Evolutionary conservation across 2,797 vertebrate species (phyloP).

Genomic region (Natrix natrix): DNA sequence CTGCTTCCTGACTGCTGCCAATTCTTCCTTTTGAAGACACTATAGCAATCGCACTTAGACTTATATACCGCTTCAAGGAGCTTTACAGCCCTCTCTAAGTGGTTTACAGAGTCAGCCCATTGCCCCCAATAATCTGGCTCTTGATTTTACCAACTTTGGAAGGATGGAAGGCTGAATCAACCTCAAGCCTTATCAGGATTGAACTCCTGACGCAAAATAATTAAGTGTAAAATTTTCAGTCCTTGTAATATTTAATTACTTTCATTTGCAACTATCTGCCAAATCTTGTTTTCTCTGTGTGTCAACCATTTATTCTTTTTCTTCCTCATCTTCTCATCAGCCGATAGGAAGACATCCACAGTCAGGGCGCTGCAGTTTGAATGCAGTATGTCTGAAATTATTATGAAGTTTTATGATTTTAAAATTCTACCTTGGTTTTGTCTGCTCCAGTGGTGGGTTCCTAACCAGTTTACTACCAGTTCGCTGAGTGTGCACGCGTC

Average conservation of each 20-base stretch:
- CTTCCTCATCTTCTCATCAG: background rate
- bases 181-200: background rate
- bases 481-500: too few relatives aligned
- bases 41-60: background rate
- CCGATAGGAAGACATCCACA: background rate
- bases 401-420: background rate
- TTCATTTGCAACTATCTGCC: background rate
- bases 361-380: background rate
- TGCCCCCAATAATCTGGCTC: background rate
- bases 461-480: too few relatives aligned
- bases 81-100: background rate
- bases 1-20: background rate
- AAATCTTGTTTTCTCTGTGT: background rate
- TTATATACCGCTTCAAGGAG: background rate
- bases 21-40: background rate
- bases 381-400: background rate
- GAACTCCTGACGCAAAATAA: background rate
- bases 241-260: background rate
- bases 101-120: background rate
- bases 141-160: background rate
- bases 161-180: background rate
- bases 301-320: background rate
- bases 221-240: background rate
- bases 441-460: too few relatives aligned
- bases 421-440: background rate